A percentile compares a stretch with the other conserved stretches of the same genome.
These are phyloP conservation scores for Fratercula arctica DNA, from an alignment of 2,797 vertebrate genomes.

Conservation along the genomic window DNA sequence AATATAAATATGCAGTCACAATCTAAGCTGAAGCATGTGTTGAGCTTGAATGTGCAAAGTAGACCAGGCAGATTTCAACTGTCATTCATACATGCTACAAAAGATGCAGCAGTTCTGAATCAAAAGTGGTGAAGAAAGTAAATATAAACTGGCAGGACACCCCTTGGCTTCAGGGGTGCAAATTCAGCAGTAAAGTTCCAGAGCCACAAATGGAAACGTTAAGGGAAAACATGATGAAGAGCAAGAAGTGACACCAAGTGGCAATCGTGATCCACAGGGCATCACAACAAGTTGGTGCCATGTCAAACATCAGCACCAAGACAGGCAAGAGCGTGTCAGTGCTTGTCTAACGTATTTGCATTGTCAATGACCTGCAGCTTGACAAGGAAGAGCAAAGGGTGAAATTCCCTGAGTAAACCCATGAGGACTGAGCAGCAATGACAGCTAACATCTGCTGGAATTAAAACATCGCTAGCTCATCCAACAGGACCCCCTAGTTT, in stretches of 20 bases:
- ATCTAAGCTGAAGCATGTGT: not conserved
- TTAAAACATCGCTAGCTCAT: not conserved
- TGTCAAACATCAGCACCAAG: not conserved
- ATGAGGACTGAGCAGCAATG: not conserved
- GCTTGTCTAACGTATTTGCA: not conserved
- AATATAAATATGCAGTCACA: not conserved
- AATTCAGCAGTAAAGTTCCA: not conserved
- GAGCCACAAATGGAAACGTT: not conserved
- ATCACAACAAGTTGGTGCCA: not conserved
- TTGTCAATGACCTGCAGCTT: not conserved
- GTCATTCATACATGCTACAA: not conserved
- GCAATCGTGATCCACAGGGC: not conserved
- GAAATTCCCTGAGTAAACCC: not conserved
- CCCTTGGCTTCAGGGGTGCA: not conserved
- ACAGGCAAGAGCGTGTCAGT: not conserved
- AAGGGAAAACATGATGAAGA: not conserved
- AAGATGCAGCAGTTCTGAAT: not conserved
- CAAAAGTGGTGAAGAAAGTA: not conserved
- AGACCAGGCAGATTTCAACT: not conserved
- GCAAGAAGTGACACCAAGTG: not conserved
- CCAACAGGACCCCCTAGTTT: not conserved
- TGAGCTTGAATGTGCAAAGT: not conserved
- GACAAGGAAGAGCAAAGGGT: not conserved
- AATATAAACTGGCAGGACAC: not conserved
- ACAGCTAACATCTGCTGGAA: not conserved